These are phyloP conservation scores for Arnoldichthys spilopterus DNA, from an alignment of 2,797 vertebrate species.

Conservation along the genomic window DNA sequence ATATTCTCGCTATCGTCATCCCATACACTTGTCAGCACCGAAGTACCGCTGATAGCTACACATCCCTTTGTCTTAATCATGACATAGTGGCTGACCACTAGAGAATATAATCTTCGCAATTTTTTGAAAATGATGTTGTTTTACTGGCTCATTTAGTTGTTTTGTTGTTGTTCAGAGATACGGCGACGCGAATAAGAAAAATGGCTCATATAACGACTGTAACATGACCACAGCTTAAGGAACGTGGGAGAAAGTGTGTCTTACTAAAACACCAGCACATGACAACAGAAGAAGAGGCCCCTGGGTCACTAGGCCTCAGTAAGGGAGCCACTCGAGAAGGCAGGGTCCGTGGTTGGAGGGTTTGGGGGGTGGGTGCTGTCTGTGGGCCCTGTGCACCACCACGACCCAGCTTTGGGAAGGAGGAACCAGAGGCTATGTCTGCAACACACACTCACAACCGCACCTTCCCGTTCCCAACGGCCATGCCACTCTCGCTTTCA, in stretches of 20 bases:
- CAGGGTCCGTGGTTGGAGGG: slow-evolving; percentile 25
- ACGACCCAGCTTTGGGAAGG: slow-evolving; percentile 35
- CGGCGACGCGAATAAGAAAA: not conserved
- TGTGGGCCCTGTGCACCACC: slow-evolving; percentile 33
- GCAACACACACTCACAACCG: slow-evolving; percentile 48
- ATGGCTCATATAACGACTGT: not conserved
- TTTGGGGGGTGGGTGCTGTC: slow-evolving; percentile 5
- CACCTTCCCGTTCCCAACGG: slow-evolving; percentile 56
- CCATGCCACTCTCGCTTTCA: slow-evolving; percentile 54
- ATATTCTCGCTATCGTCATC: no score
- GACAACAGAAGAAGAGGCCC: not conserved
- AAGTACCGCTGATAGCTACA: not conserved
- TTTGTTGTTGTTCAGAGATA: not conserved
- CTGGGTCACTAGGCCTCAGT: not conserved
- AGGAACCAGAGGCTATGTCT: slow-evolving; percentile 56
- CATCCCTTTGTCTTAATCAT: not conserved
- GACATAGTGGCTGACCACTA: not conserved
- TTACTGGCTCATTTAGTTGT: no score
- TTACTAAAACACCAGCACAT: not conserved
- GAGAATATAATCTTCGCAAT: no score
- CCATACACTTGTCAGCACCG: not conserved
- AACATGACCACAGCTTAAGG: not conserved
- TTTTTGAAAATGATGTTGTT: no score
- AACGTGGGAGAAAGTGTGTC: not conserved
- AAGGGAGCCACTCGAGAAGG: not conserved